Percentiles rank a stretch among this genome's conserved stretches.
Conservation (phyloP, 2,113 vertebrate genomes). For the Caloenas nicobarica region DNA sequence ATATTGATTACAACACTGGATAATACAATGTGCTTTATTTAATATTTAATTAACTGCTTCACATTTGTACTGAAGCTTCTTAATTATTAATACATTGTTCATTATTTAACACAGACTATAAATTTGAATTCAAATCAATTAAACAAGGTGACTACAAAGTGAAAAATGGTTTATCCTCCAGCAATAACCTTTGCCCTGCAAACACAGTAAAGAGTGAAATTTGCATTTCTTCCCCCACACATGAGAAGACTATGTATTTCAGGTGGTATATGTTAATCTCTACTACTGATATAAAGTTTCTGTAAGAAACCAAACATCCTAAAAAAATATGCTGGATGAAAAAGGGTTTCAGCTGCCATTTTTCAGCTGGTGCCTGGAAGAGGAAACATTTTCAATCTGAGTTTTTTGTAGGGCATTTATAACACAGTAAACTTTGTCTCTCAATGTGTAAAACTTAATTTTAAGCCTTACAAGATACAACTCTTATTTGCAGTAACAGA, state of each 20-base stretch:
- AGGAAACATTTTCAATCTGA: neutral
- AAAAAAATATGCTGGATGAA: neutral
- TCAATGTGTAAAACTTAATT: neutral
- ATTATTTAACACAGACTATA: slow-evolving; percentile 64
- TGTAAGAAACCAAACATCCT: neutral
- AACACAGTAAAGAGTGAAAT: neutral
- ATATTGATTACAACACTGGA: slow-evolving; percentile 20
- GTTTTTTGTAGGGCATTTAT: neutral
- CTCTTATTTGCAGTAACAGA: neutral
- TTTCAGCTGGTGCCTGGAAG: neutral
- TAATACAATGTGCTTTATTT: slow-evolving; percentile 51
- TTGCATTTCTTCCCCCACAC: neutral
- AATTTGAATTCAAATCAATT: slow-evolving; percentile 60
- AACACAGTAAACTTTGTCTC: neutral
- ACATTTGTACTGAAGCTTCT: slow-evolving; percentile 48
- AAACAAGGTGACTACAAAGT: slow-evolving; percentile 17
- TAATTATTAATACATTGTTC: slow-evolving; percentile 61
- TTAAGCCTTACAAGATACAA: neutral
- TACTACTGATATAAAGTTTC: neutral
- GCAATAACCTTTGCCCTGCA: slow-evolving; percentile 4
- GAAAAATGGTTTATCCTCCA: slow-evolving; percentile 34
- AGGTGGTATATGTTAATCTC: neutral
- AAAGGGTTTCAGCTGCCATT: neutral
- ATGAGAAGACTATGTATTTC: neutral
- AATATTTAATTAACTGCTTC: slow-evolving; percentile 70